These are phyloP conservation scores for Buceros bicornis DNA, from an alignment of 2,797 vertebrate species.

Conservation along the genomic window DNA sequence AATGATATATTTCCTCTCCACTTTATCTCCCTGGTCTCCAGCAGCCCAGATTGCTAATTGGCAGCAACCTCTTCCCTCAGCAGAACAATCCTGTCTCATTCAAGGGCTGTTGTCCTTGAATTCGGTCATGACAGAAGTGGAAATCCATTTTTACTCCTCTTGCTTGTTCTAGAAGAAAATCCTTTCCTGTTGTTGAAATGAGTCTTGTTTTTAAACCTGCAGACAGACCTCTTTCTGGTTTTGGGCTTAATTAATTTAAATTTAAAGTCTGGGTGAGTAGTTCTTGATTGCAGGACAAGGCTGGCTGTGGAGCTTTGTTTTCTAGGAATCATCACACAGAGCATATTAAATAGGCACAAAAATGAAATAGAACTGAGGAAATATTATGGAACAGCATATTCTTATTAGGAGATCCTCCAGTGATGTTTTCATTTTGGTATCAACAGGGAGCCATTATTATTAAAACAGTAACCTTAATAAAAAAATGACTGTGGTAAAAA, in stretches of 20 bases:
- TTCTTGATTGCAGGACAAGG: neutral
- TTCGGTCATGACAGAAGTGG: neutral
- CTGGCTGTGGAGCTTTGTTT: neutral
- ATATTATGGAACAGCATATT: neutral
- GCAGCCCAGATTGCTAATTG: neutral
- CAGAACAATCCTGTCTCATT: constrained; percentile 25
- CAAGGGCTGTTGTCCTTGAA: neutral
- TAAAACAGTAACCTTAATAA: constrained; percentile 1
- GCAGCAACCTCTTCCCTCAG: constrained; percentile 5
- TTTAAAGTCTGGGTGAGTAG: neutral
- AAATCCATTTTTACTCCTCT: constrained; percentile 24
- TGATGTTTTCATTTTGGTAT: constrained; percentile 8
- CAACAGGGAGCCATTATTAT: neutral
- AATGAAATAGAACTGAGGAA: neutral
- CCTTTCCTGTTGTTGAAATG: neutral
- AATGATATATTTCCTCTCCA: constrained; percentile 40
- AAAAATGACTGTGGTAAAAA: neutral
- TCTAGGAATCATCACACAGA: neutral
- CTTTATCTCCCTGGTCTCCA: constrained; percentile 23
- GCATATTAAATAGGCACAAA: constrained; percentile 4
- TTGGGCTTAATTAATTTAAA: neutral
- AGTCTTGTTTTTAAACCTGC: neutral
- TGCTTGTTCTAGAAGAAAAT: neutral
- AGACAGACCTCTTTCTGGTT: neutral
- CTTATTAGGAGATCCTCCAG: neutral